A percentile compares a stretch with the other conserved stretches of the same genome.
These are phyloP conservation scores for Acropora tenuis DNA, from an alignment of 64 coral and sea anemone genomes.

Conservation along the genomic window DNA sequence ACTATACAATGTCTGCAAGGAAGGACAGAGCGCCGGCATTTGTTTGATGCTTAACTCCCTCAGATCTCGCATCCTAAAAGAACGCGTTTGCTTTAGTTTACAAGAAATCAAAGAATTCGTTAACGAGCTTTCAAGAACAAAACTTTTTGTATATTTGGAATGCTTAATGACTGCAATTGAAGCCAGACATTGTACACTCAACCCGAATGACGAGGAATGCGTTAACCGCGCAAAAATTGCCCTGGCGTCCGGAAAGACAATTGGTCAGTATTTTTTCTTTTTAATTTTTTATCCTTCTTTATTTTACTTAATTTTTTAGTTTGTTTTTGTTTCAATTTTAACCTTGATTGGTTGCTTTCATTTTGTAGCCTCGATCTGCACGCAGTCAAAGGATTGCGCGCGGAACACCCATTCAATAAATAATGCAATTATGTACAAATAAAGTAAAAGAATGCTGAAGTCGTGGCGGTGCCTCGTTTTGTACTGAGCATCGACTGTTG, in stretches of 20 bases:
- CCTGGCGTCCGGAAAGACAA: constrained; percentile 9
- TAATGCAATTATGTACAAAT: too few relatives aligned
- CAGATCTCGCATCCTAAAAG: neutral
- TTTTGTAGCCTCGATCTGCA: too few relatives aligned
- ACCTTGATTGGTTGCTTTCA: too few relatives aligned
- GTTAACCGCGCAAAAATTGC: neutral
- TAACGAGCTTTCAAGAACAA: constrained; percentile 9
- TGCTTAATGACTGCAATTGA: neutral
- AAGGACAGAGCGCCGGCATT: neutral
- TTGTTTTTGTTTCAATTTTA: too few relatives aligned
- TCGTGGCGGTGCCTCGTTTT: too few relatives aligned
- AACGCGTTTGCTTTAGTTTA: constrained; percentile 16
- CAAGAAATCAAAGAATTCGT: constrained; percentile 20
- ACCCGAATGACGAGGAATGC: neutral
- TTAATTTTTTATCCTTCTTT: too few relatives aligned
- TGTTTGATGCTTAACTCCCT: neutral
- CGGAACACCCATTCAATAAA: too few relatives aligned
- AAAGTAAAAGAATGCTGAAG: too few relatives aligned
- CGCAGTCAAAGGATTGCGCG: too few relatives aligned
- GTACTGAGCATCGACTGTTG: too few relatives aligned
- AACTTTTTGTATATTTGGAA: neutral
- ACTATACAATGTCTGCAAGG: neutral
- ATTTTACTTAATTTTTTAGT: too few relatives aligned
- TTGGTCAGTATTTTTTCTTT: neutral
- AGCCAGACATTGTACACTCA: neutral